Evolutionary conservation across 2,797 vertebrate genomes (phyloP).

Genomic region (Echiichthys vipera): DNA sequence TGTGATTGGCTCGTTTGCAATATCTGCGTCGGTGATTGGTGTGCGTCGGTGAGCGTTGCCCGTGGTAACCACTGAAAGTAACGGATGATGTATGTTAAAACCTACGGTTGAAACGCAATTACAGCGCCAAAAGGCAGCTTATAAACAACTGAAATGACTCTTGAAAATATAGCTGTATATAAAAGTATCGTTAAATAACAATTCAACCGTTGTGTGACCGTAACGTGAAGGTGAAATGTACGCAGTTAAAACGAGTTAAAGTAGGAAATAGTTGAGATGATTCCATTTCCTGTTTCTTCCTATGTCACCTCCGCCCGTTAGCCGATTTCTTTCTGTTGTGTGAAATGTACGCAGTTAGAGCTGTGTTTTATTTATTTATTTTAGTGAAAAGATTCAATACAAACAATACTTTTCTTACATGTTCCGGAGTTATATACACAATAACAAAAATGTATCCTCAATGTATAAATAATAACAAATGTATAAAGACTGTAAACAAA

Average conservation of each 20-base stretch:
- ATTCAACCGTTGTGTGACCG: not conserved
- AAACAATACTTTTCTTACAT: too few relatives aligned
- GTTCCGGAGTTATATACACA: too few relatives aligned
- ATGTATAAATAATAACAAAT: too few relatives aligned
- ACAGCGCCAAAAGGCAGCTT: not conserved
- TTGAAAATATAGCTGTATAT: fast-evolving
- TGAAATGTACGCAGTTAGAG: too few relatives aligned
- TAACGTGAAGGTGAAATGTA: not conserved
- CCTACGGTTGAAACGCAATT: not conserved
- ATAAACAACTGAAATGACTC: fast-evolving
- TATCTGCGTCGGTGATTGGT: constrained; percentile 75
- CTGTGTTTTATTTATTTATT: too few relatives aligned
- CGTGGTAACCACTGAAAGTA: constrained; percentile 48
- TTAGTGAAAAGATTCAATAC: too few relatives aligned
- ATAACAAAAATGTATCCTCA: too few relatives aligned
- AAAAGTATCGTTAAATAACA: not conserved
- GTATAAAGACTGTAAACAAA: too few relatives aligned
- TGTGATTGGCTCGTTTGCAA: constrained; percentile 86
- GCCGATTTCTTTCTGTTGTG: too few relatives aligned
- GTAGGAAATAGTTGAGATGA: not conserved
- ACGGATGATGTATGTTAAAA: not conserved
- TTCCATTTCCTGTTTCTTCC: not conserved
- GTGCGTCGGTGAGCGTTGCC: constrained; percentile 35
- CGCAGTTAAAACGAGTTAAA: not conserved
- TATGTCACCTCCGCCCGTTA: not conserved